Percentiles rank a stretch among this genome's conserved stretches.
phyloP scores from a whole-genome alignment of 1,140 invertebrate species.

The Varroa destructor region DNA sequence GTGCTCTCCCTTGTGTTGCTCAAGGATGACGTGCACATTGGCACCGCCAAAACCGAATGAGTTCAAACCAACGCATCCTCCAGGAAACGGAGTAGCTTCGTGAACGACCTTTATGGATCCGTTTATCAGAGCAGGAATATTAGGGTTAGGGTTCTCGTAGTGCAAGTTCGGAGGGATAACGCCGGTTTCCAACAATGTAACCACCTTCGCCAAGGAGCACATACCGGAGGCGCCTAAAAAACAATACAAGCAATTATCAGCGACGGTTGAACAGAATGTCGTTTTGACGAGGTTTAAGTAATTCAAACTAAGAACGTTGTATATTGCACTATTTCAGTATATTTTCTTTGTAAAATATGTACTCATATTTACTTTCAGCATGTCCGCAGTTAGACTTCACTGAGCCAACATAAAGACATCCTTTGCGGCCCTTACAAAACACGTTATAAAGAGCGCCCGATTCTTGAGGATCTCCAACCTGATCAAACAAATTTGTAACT shows the following conservation, averaged over 20 bases:
- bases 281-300: not conserved
- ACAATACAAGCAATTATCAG: too few relatives aligned
- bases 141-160: constrained; percentile 45
- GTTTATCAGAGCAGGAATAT: constrained; percentile 42
- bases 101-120: constrained; percentile 37
- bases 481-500: too few relatives aligned
- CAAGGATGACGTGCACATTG: constrained; percentile 45
- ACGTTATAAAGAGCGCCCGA: constrained; percentile 65
- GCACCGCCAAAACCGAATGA: constrained; percentile 48
- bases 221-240: constrained; percentile 36
- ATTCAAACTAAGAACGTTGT: not conserved
- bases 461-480: constrained; percentile 59
- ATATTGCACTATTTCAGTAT: not conserved
- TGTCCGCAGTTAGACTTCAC: constrained; percentile 89
- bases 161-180: constrained; percentile 47
- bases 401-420: constrained; percentile 67
- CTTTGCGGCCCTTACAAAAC: constrained; percentile 51
- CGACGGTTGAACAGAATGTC: not conserved
- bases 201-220: constrained; percentile 42
- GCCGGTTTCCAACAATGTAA: constrained; percentile 44
- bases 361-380: constrained; percentile 63
- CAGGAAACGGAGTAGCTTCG: constrained; percentile 29
- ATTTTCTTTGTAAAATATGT: constrained; percentile 27
- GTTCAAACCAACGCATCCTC: constrained; percentile 39
- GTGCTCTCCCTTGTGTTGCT: constrained; percentile 31